A percentile compares a stretch with the other conserved stretches of the same genome.
Conservation (phyloP, 2,113 vertebrate genomes). For the Nothoprocta perdicaria region DNA sequence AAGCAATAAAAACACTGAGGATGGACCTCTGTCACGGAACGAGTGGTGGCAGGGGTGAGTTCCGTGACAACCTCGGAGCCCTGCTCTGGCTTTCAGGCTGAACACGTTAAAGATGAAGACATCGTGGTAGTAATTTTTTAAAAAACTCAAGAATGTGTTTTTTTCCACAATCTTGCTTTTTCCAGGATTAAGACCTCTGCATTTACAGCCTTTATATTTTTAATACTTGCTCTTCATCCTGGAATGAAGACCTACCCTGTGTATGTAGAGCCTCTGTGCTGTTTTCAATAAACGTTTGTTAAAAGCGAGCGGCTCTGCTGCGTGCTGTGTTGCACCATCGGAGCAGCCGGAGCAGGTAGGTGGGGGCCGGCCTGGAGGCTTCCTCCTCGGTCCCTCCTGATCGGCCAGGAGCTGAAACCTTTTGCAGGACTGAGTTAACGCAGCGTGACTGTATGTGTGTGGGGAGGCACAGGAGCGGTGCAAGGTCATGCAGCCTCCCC, state of each 20-base stretch:
- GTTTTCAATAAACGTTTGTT: neutral
- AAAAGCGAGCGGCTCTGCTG: neutral
- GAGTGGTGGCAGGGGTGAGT: no score
- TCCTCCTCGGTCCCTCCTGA: neutral
- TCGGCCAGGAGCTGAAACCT: neutral
- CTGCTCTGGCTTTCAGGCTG: conserved; percentile 61
- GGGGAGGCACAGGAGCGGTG: neutral
- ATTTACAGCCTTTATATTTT: conserved; percentile 55
- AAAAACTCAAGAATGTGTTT: neutral
- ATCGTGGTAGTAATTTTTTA: neutral
- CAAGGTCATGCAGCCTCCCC: no score
- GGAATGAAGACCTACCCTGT: conserved; percentile 32
- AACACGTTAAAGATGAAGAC: conserved; percentile 11
- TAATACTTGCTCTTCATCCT: conserved; percentile 29
- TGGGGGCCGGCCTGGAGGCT: neutral
- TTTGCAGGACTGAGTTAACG: neutral
- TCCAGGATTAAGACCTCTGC: conserved; percentile 32
- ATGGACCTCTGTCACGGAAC: neutral
- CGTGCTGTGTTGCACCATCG: neutral
- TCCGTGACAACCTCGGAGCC: neutral
- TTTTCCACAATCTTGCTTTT: neutral
- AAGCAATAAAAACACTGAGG: conserved; percentile 76
- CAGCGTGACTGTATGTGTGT: neutral
- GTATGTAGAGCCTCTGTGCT: neutral
- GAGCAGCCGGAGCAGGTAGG: neutral